Percentiles rank a stretch among this genome's conserved stretches.
phyloP scores from a whole-genome alignment of 2,113 vertebrate species.

The Myotis yumanensis region DNA sequence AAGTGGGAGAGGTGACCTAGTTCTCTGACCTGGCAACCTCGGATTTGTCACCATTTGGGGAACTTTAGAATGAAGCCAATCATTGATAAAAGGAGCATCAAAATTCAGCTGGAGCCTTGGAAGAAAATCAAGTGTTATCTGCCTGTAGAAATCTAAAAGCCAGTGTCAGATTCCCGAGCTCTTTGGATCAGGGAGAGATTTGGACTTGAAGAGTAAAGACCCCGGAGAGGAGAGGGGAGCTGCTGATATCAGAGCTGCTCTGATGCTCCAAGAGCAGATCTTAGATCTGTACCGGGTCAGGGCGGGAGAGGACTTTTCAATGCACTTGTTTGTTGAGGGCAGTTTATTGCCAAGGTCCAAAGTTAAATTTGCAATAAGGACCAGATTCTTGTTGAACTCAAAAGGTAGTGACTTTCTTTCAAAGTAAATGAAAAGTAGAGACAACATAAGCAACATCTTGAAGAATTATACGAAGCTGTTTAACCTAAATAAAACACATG shows the following conservation, averaged over 20 bases:
- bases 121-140: slow-evolving; percentile 46
- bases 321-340: slow-evolving; percentile 60
- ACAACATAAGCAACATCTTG: neutral
- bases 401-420: slow-evolving; percentile 7
- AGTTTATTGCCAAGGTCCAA: slow-evolving; percentile 56
- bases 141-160: neutral
- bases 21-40: neutral
- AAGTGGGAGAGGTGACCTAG: neutral
- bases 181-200: slow-evolving; percentile 50
- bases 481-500: neutral
- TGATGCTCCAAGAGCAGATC: slow-evolving; percentile 58
- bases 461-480: neutral
- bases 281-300: slow-evolving; percentile 52
- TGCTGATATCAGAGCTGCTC: neutral
- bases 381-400: slow-evolving; percentile 48
- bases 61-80: neutral
- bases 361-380: slow-evolving; percentile 69
- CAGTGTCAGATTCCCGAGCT: slow-evolving; percentile 10
- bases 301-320: slow-evolving; percentile 58
- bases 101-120: neutral
- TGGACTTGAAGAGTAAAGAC: slow-evolving; percentile 67
- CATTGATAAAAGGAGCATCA: neutral
- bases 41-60: neutral
- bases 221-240: slow-evolving; percentile 63
- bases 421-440: neutral